Base-by-base conservation (phyloP, 2,888 invertebrate species). In the Dryomyza anilis region DNA sequence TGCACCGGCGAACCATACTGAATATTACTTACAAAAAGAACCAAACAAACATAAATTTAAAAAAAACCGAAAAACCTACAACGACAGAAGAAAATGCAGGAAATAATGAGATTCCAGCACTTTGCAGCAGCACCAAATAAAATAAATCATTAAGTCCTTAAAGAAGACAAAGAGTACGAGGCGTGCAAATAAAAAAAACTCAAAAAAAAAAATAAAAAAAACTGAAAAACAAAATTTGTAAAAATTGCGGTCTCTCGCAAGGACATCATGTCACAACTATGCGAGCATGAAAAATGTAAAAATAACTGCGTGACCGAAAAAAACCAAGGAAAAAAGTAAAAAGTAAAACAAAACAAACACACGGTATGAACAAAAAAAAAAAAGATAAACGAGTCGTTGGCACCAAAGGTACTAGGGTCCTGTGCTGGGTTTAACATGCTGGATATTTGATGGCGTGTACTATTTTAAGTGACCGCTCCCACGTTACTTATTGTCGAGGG, bases 111-210 rank as follows among this genome's bases (percentile, higher is more conserved):
- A 52, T 52, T 61, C 27, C 60, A 52, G 39, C 50, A 58, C 46
- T 45, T 56, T 58, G 14, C 45, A 16, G n/a, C 58, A 43, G 45
- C 16, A 25, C 23, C 60, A 50, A 60, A 60, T 61, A 52, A 27
- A 48, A 61, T 61, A 61, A 61, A 61, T 61, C 60, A 61, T 61
- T 48, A 39, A 61, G 61, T 61, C 29, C 53, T 61, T 61, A 27
- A 61, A 53, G 52, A 33, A 55, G 21, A 36, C 55, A 55, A 30
- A 33, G 27, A 50, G n/a, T 12, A 52, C n/a, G n/a, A n/a, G n/a
- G n/a, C n/a, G n/a, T n/a, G n/a, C n/a, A n/a, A n/a, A n/a, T 16
- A 25, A 14, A 25, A 4, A 52, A 23, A n/a, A 21, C 12, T 8
- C 2, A 16, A 19, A 45, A 19, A 2, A 45, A 45, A 45, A 45